These are phyloP conservation scores for Cephus rjabovi DNA, from an alignment of 2,888 invertebrate genomes.

Conservation along the genomic window DNA sequence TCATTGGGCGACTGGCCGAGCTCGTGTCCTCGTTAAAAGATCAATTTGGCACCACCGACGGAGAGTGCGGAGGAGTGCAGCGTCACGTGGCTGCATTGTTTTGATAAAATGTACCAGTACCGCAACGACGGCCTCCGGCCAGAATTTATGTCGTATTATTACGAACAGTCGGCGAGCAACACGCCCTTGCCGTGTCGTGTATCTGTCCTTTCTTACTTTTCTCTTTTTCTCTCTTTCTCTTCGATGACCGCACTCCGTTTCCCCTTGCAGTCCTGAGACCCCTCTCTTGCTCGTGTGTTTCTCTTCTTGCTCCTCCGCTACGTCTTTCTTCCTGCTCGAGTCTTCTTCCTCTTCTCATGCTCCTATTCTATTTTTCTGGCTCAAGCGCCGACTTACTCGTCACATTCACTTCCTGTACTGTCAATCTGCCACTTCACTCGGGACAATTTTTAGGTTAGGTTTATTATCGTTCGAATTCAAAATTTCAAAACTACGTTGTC, in stretches of 20 bases:
- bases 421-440: not conserved
- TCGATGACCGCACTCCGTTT: not conserved
- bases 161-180: constrained; percentile 2
- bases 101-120: constrained; percentile 3
- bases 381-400: not conserved
- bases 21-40: not conserved
- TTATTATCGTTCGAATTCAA: not conserved
- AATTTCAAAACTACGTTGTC: not conserved
- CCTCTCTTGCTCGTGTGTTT: not conserved
- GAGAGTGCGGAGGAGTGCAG: not conserved
- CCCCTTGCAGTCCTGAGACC: not conserved
- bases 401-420: not conserved
- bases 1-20: not conserved
- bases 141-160: not conserved
- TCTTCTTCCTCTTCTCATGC: not conserved
- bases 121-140: not conserved
- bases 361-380: not conserved
- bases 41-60: not conserved
- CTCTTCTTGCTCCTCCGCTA: not conserved
- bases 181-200: constrained; percentile 1
- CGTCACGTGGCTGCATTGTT: not conserved
- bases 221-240: not conserved
- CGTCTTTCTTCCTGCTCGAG: not conserved
- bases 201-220: not conserved
- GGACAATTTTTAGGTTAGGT: not conserved